Conservation (phyloP, 2,113 vertebrate genomes). For the Crocuta crocuta region DNA sequence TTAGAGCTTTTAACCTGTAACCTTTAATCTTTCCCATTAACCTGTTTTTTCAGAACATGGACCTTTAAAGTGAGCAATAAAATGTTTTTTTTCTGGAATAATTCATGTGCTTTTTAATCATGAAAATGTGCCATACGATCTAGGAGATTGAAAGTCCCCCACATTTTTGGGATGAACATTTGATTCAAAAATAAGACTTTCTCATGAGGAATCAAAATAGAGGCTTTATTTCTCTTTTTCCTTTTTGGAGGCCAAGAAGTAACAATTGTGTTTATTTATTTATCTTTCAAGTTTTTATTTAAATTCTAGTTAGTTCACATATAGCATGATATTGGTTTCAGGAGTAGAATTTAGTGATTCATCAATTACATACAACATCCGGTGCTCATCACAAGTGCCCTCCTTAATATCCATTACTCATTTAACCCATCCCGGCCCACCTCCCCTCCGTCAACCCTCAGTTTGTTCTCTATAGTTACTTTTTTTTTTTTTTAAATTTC, state of each 20-base stretch:
- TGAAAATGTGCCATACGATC: neutral
- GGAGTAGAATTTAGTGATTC: no score
- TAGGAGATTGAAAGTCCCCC: neutral
- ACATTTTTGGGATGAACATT: neutral
- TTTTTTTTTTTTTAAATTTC: no score
- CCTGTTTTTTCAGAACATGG: neutral
- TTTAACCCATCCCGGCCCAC: no score
- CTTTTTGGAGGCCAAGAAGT: neutral
- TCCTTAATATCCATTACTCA: no score
- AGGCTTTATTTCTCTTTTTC: neutral
- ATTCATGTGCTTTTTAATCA: neutral
- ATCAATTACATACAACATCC: no score
- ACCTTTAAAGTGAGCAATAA: neutral
- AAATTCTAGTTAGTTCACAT: no score
- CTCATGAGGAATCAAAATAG: neutral
- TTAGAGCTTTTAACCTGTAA: neutral
- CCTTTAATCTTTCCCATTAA: neutral
- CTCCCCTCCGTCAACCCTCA: no score
- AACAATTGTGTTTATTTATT: neutral
- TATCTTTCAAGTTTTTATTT: no score
- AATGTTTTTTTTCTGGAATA: neutral
- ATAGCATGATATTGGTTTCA: no score
- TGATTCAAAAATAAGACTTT: slow-evolving; percentile 24
- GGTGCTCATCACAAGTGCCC: no score
- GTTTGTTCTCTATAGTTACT: no score